phyloP scores from a whole-genome alignment of 2,888 invertebrate genomes.

The Leistus spinibarbis region DNA sequence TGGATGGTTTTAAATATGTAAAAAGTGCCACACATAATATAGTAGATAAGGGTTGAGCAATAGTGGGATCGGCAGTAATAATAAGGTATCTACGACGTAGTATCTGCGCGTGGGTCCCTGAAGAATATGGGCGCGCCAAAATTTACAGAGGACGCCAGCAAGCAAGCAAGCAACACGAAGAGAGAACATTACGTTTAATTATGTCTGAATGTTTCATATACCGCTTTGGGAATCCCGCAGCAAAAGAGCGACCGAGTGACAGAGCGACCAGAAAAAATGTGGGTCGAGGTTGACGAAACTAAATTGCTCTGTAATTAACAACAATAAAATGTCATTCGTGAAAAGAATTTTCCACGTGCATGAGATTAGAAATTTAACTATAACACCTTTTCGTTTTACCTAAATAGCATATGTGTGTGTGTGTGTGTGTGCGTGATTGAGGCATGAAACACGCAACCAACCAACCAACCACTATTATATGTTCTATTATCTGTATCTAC shows the following conservation, averaged over 20 bases:
- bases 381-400: constrained; percentile 1
- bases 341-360: not conserved
- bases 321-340: constrained; percentile 10
- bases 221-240: not conserved
- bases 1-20: not conserved
- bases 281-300: constrained; percentile 10
- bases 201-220: constrained; percentile 9
- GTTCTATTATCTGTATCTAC: not conserved
- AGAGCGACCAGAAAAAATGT: constrained; percentile 1
- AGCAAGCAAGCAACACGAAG: constrained; percentile 12
- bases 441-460: not conserved
- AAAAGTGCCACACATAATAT: not conserved
- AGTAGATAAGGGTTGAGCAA: not conserved
- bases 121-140: constrained; percentile 13
- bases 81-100: not conserved
- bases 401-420: not conserved
- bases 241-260: too few species aligned
- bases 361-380: not conserved
- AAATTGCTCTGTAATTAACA: constrained; percentile 10
- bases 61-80: not conserved
- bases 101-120: not conserved
- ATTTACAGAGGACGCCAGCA: not conserved
- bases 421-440: not conserved
- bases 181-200: constrained; percentile 8
- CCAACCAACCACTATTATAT: not conserved